phyloP scores from a whole-genome alignment of 2,888 invertebrate genomes.

The Trissoscelio sp. region DNA sequence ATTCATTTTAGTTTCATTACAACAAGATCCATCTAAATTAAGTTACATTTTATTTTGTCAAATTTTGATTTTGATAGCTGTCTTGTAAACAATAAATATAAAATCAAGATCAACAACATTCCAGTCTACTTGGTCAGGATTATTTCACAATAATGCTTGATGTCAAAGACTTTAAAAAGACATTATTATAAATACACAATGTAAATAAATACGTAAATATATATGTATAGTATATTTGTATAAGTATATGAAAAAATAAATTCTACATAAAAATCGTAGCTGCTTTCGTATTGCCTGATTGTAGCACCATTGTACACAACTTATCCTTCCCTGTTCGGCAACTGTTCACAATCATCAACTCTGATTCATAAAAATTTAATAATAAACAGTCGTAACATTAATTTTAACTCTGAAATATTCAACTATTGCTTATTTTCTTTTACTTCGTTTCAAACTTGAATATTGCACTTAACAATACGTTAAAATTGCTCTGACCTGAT shows the following conservation, averaged over 20 bases:
- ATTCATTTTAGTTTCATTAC: constrained; percentile 51
- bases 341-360: constrained; percentile 32
- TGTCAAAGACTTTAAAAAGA: constrained; percentile 59
- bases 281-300: constrained; percentile 55
- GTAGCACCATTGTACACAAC: constrained; percentile 67
- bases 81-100: constrained; percentile 72
- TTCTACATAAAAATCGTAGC: constrained; percentile 54
- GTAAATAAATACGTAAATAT: constrained; percentile 62
- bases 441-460: constrained; percentile 29
- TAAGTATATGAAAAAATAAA: constrained; percentile 53
- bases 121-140: constrained; percentile 71
- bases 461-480: constrained; percentile 51
- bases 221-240: constrained; percentile 13
- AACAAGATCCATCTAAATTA: constrained; percentile 61
- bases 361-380: constrained; percentile 36
- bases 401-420: constrained; percentile 31
- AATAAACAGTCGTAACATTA: constrained; percentile 43
- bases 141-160: constrained; percentile 60
- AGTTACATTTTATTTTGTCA: no score
- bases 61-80: constrained; percentile 33
- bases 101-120: constrained; percentile 74
- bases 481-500: constrained; percentile 8
- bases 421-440: constrained; percentile 42
- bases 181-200: constrained; percentile 48
- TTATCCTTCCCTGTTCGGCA: constrained; percentile 53